Evolutionary conservation across 2,888 invertebrate genomes (phyloP), one percentile per base, ranked within the genome.

Genomic region (Hipparchia semele): DNA sequence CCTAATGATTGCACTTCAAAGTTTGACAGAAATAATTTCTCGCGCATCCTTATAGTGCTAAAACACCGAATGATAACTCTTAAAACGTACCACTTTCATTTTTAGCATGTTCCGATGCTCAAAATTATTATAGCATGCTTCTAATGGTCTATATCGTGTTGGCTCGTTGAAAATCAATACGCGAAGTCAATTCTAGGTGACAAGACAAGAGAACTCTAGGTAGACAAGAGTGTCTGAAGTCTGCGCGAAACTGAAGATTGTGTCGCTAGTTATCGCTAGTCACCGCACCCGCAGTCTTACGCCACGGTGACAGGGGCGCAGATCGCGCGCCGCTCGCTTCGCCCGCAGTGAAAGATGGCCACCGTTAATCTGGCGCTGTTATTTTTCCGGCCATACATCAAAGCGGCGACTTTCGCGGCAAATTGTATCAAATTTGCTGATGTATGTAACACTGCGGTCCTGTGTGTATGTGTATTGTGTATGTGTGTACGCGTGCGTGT

Each of bases 361-460:
- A 80, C 80, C 86, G 84, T 87, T 89, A 89, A 88, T 89, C 86
- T 84, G 83, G 82, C 73, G 54, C 67, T 70, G 87, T 90, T 90
- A 90, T 90, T 89, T 89, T 90, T 89, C 90, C 90, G 89, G 89
- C 82, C 80, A 89, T 90, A 90, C 87, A 90, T 90, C 90, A 90
- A 86, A 86, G 84, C 83, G 86, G 61, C 67, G 71, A 71, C 67
- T 84, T 85, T 84, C 82, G 83, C 86, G 87, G 86, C 89, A 90
- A 90, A 90, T 90, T 89, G 87, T 90, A 90, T 90, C 89, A 88
- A 88, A 89, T 79, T 86, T 84, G 82, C 82, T 88, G 87, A 89
- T 88, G 85, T 88, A 87, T 87, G 87, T 80, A 68, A 79, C 65
- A 68, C 70, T 23, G 59, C 13, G 51, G 60, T 61, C 13, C 2